phyloP scores from a whole-genome alignment of 2,113 vertebrate genomes.

The Marcusenius ussheri region DNA sequence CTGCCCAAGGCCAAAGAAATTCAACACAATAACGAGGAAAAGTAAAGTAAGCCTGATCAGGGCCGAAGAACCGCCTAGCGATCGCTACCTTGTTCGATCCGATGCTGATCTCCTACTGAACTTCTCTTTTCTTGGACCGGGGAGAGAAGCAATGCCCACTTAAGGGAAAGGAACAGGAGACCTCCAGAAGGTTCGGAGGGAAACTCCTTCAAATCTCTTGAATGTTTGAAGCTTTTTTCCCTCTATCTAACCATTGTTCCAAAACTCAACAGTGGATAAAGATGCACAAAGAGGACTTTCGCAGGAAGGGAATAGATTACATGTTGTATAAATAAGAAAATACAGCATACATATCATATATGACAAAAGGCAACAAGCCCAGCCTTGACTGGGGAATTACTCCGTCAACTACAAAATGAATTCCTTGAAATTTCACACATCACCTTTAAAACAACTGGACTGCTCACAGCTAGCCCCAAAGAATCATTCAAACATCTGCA shows the following conservation, averaged over 20 bases:
- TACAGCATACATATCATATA: background rate
- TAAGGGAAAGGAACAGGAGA: background rate
- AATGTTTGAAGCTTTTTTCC: background rate
- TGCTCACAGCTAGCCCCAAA: background rate
- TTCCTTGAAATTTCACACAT: slow-evolving; percentile 5
- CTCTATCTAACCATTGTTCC: background rate
- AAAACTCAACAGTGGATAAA: background rate
- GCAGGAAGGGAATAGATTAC: background rate
- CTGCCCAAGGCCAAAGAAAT: background rate
- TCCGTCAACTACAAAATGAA: slow-evolving; percentile 6
- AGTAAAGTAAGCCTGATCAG: background rate
- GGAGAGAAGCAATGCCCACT: background rate
- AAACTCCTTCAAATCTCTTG: background rate
- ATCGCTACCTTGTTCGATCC: background rate
- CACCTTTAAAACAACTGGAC: background rate
- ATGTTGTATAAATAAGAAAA: background rate
- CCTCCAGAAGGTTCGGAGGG: background rate
- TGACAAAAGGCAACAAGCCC: background rate
- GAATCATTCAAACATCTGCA: background rate
- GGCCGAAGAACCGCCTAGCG: background rate
- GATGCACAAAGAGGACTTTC: background rate
- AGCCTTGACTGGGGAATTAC: background rate
- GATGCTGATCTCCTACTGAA: background rate
- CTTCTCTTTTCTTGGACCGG: background rate
- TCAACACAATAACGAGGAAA: background rate